phyloP scores from a whole-genome alignment of 2,113 vertebrate genomes.

The Nothobranchius kuhntae region DNA sequence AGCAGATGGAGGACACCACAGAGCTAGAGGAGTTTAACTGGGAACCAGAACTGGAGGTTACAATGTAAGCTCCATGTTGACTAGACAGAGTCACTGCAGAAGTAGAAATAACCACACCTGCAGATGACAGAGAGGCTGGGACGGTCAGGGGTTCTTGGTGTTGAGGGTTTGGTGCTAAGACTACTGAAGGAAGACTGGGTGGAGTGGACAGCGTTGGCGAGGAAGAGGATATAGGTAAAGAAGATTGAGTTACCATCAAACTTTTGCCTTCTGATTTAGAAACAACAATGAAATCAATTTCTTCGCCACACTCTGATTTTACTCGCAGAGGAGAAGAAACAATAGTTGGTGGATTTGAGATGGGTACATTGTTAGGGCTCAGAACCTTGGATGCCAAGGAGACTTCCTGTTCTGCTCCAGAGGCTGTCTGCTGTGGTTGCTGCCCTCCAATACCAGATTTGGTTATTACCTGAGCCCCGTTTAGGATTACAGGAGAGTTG shows the following conservation, averaged over 20 bases:
- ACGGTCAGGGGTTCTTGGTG: constrained; percentile 55
- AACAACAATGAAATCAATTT: constrained; percentile 70
- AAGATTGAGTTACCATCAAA: constrained; percentile 58
- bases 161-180: constrained; percentile 64
- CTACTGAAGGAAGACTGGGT: constrained; percentile 62
- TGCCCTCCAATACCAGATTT: constrained; percentile 55
- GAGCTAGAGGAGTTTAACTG: constrained; percentile 61
- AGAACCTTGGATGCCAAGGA: constrained; percentile 68
- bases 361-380: constrained; percentile 42
- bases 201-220: constrained; percentile 68
- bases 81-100: constrained; percentile 50
- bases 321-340: constrained; percentile 60
- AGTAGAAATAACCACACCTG: constrained; percentile 65
- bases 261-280: constrained; percentile 56
- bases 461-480: constrained; percentile 79
- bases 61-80: constrained; percentile 66
- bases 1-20: constrained; percentile 51
- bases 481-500: constrained; percentile 80
- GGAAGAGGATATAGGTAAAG: constrained; percentile 68
- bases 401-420: constrained; percentile 49
- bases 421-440: constrained; percentile 31
- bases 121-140: constrained; percentile 43
- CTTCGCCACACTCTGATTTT: constrained; percentile 43
- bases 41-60: constrained; percentile 59
- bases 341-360: constrained; percentile 41